Percentiles rank a stretch among this genome's conserved stretches.
phyloP scores from a whole-genome alignment of 2,113 vertebrate species.

The Sebastes schlegelii region DNA sequence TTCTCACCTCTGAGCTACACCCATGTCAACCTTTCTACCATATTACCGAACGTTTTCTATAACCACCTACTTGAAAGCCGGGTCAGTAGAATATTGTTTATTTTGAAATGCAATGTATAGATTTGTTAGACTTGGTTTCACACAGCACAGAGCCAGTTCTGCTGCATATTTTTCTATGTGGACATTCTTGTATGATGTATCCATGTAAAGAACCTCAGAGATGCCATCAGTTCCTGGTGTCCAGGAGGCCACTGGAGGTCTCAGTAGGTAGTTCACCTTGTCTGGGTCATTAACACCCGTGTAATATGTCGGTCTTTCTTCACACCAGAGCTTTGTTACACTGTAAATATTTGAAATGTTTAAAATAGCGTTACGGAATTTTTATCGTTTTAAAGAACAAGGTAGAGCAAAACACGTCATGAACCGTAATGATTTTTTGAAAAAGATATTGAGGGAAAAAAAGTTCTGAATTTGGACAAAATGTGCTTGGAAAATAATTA shows the following conservation, averaged over 20 bases:
- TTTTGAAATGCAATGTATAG: slow-evolving; percentile 67
- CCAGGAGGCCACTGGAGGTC: slow-evolving; percentile 9
- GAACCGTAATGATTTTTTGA: slow-evolving; percentile 31
- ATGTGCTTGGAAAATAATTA: slow-evolving; percentile 54
- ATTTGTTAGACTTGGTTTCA: slow-evolving; percentile 62
- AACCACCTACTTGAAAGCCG: slow-evolving; percentile 49
- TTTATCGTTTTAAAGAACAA: slow-evolving; percentile 43
- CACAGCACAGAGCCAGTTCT: slow-evolving; percentile 29
- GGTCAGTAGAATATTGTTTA: slow-evolving; percentile 51
- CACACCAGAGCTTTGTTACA: slow-evolving; percentile 61
- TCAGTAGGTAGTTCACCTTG: slow-evolving; percentile 23
- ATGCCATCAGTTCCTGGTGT: slow-evolving; percentile 32
- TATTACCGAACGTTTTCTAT: slow-evolving; percentile 50
- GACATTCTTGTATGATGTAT: slow-evolving; percentile 26
- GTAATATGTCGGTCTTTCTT: slow-evolving; percentile 41
- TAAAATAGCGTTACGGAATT: slow-evolving; percentile 6
- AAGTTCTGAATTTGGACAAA: slow-evolving; percentile 16
- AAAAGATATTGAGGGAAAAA: background rate
- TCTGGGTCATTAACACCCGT: slow-evolving; percentile 22
- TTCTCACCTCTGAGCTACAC: slow-evolving; percentile 27
- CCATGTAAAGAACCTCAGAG: slow-evolving; percentile 38
- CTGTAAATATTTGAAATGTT: slow-evolving; percentile 73
- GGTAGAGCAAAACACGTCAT: slow-evolving; percentile 1
- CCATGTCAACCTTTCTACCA: slow-evolving; percentile 53
- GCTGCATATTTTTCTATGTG: slow-evolving; percentile 71